Base-by-base conservation (phyloP, 2,113 vertebrate species). In the Actenoides lindsayi region DNA sequence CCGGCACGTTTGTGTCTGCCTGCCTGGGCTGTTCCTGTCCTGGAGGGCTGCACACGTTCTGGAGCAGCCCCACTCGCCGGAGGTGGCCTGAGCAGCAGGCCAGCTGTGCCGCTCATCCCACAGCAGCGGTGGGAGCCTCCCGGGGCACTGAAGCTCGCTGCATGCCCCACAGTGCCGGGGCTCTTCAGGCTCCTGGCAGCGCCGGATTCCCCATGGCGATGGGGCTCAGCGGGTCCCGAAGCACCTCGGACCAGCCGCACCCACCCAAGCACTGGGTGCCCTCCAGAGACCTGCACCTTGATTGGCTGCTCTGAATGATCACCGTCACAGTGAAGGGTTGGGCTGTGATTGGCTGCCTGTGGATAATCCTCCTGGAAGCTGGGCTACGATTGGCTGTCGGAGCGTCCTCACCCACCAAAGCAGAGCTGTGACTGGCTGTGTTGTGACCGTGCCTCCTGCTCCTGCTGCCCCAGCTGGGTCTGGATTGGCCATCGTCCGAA, bases 371-470 rank as follows among this genome's bases (percentile, higher is more conserved):
- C 33, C 37, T 64, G 84, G 90, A 96, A 83, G n/a, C 44, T 89
- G 78, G 27, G 41, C 96, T 91, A 11, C 10, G 1, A 44, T 84
- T 95, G 79, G 86, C 79, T 87, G 33, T 74, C 6, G 2, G 81
- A 87, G 53, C 44, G 83, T 67, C 85, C 69, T 68, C 81, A 51
- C 78, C 73, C 35, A 23, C 51, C 46, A 62, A 94, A 91, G 88
- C 89, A 83, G 88, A 88, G 42, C 93, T 89, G 62, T 75, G 82
- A 87, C 57, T 93, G 90, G 93, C 90, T 83, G 37, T 79, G 51
- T 21, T 83, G 74, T 39, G 23, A 35, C 87, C 5, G 41, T 24
- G 6, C 90, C 90, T 93, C 83, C 56, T 77, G 85, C 81, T 96
- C 76, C 85, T 48, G 70, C 82, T 17, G 3, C 83, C 51, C 56